Evolutionary conservation across 2,797 vertebrate species (phyloP).

Genomic region (Argentina silus): DNA sequence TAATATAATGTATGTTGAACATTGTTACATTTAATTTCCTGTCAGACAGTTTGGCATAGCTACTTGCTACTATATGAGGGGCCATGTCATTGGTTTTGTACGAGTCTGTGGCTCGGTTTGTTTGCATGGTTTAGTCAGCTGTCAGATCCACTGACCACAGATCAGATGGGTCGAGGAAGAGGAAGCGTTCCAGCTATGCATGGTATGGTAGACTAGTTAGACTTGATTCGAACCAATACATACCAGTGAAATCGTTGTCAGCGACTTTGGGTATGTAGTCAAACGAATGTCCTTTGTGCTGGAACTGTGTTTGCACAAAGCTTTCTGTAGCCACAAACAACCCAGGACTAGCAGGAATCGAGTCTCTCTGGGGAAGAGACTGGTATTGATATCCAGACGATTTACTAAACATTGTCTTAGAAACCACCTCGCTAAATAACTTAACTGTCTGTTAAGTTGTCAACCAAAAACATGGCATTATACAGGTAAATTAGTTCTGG

Average conservation of each 20-base stretch:
- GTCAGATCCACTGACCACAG: no score
- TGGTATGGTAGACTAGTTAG: no score
- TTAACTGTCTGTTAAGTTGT: no score
- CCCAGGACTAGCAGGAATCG: constrained; percentile 68
- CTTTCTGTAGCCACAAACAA: constrained; percentile 68
- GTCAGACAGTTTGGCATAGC: no score
- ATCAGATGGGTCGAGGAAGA: no score
- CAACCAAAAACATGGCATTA: not conserved
- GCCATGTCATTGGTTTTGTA: no score
- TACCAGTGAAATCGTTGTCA: constrained; percentile 71
- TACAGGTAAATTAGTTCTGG: not conserved
- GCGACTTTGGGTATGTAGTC: constrained; percentile 77
- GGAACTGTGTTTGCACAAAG: constrained; percentile 47
- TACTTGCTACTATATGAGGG: no score
- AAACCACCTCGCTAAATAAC: not conserved
- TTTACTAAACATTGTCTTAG: constrained; percentile 71
- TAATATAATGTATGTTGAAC: no score
- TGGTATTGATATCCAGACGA: constrained; percentile 72
- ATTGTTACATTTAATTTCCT: no score
- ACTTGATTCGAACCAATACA: constrained; percentile 2
- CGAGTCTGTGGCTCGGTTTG: no score
- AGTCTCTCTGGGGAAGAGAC: constrained; percentile 76
- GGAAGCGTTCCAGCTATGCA: no score
- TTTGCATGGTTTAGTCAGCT: no score
- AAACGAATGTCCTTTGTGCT: constrained; percentile 71